phyloP scores from a whole-genome alignment of 2,797 vertebrate species.

The Channallabes apus region DNA sequence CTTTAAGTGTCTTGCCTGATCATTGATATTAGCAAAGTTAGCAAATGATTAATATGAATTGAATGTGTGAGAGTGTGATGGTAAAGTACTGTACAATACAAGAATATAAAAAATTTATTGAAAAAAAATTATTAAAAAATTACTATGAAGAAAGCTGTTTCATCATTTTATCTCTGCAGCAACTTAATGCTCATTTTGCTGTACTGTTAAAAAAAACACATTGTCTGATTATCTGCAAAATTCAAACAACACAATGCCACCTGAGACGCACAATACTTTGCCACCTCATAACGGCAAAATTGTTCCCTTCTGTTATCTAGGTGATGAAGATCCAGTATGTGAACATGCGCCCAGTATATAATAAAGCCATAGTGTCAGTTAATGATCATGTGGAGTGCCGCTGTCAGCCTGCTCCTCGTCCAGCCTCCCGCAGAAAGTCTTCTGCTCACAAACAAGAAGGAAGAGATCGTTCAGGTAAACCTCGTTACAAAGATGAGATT shows the following conservation, averaged over 20 bases:
- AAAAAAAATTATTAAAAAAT: too few relatives aligned
- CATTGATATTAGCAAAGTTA: background rate
- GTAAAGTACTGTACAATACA: background rate
- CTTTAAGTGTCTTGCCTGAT: background rate
- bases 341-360: conserved; percentile 79
- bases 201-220: background rate
- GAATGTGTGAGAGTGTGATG: background rate
- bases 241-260: too few relatives aligned
- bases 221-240: background rate
- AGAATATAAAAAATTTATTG: background rate
- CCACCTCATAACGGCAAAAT: background rate
- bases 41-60: background rate
- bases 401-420: conserved; percentile 74
- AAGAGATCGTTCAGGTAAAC: conserved; percentile 57
- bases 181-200: background rate
- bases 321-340: conserved; percentile 91
- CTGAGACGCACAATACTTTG: background rate
- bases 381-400: conserved; percentile 91
- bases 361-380: conserved; percentile 86
- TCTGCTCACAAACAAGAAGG: conserved; percentile 62
- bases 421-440: conserved; percentile 63
- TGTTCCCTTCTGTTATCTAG: conserved; percentile 63
- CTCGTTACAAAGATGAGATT: conserved; percentile 73
- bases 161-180: background rate
- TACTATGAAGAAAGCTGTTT: background rate